These are phyloP conservation scores for Calephelis nemesis DNA, from an alignment of 1,140 invertebrate species.

Conservation along the genomic window DNA sequence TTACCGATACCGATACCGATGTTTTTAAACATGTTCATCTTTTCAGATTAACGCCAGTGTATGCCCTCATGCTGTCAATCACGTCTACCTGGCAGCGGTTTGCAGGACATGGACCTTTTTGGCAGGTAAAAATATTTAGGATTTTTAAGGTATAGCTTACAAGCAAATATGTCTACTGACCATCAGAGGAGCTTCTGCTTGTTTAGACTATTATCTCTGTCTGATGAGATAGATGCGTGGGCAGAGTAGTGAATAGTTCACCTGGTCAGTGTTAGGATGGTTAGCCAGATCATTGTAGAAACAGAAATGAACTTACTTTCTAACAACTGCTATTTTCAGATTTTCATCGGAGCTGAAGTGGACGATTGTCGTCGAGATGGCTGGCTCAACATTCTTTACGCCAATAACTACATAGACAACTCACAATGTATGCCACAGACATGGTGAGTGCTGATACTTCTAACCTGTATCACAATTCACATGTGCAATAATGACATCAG, in stretches of 20 bases:
- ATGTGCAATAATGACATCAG: no score
- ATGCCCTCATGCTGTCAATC: constrained; percentile 41
- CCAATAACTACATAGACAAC: constrained; percentile 77
- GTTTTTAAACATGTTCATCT: constrained; percentile 4
- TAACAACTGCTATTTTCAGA: constrained; percentile 27
- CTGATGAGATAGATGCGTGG: no score
- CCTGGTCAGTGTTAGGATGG: no score
- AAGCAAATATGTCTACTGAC: no score
- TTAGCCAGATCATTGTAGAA: no score
- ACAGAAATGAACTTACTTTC: no score
- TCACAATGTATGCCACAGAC: constrained; percentile 47
- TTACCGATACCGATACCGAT: no score
- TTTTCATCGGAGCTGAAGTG: constrained; percentile 47
- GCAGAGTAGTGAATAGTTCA: no score
- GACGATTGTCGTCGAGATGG: constrained; percentile 79
- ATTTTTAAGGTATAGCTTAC: no score
- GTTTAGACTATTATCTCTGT: background rate
- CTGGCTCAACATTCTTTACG: constrained; percentile 82
- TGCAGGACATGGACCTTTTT: constrained; percentile 43
- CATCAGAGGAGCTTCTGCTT: no score
- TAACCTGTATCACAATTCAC: no score
- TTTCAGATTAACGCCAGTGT: constrained; percentile 49
- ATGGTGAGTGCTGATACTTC: constrained; percentile 40
- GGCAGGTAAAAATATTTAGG: constrained; percentile 28
- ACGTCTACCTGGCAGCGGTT: constrained; percentile 43